These are phyloP conservation scores for Clarias batrachus DNA, from an alignment of 2,113 vertebrate species.

Conservation along the genomic window DNA sequence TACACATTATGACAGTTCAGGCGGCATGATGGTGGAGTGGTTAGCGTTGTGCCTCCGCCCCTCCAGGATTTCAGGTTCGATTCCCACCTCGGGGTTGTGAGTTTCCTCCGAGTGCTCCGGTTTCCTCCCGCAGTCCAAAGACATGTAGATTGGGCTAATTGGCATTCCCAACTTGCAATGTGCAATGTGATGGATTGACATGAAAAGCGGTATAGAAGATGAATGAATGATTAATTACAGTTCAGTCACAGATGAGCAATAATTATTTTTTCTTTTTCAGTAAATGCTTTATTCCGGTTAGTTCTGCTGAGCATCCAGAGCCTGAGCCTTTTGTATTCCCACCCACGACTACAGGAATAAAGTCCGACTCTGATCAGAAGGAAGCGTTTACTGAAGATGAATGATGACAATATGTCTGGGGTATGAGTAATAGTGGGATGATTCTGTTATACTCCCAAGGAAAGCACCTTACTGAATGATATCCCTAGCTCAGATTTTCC, in stretches of 20 bases:
- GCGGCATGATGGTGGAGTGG: too few relatives aligned
- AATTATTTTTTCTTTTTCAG: not conserved
- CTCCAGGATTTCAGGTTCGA: too few relatives aligned
- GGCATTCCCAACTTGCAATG: too few relatives aligned
- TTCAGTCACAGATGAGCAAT: not conserved
- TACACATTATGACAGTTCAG: not conserved
- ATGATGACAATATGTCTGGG: slow-evolving; percentile 45
- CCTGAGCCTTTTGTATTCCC: not conserved
- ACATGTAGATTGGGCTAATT: too few relatives aligned
- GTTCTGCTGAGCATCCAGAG: not conserved
- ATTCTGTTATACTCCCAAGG: slow-evolving; percentile 63
- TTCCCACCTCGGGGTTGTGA: too few relatives aligned
- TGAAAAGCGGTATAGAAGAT: too few relatives aligned
- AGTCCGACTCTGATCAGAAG: not conserved
- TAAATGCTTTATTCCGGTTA: not conserved
- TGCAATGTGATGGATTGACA: too few relatives aligned
- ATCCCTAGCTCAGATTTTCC: slow-evolving; percentile 50
- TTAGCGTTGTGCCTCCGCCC: too few relatives aligned
- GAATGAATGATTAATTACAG: too few relatives aligned
- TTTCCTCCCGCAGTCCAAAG: too few relatives aligned
- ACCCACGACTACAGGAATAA: not conserved
- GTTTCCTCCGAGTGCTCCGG: too few relatives aligned
- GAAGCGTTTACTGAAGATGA: not conserved
- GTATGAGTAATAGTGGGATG: slow-evolving; percentile 60
- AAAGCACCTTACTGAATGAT: slow-evolving; percentile 58